Base-by-base conservation (phyloP, 2,113 vertebrate species). In the Macrotis lagotis region DNA sequence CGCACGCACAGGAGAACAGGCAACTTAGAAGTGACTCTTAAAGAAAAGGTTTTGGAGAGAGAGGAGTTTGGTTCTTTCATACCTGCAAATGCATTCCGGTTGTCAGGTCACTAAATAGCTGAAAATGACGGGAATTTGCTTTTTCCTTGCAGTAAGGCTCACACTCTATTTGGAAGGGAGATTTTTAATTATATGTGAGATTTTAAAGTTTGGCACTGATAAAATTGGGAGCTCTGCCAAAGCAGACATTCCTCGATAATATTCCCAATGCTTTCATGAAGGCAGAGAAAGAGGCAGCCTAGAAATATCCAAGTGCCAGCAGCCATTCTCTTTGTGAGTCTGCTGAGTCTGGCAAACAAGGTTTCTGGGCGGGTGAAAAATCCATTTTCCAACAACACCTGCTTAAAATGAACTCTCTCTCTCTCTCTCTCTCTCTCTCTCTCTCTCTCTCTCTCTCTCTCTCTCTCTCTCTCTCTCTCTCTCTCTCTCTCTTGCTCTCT, bases 161-260 rank as follows among this genome's bases (percentile, higher is more conserved):
- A 55, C 9, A 25, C 24, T 47, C 16, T 6, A 4, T 11, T 0
- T 22, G n/a, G 49, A 93, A 95, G 52, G 31, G 94, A 97, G 96
- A 93, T 91, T 28, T 83, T 95, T 95, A 96, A 95, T 97, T 97
- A 94, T 94, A 31, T 51, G 51, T 28, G 49, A 3, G 83, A 28
- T 92, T 92, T 31, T 24, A 50, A 97, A 97, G 93, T 90, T 50
- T 48, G 91, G 51, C 12, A 59, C 59, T 28, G 48, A 96, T 48
- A 50, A 55, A n/a, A 92, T 97, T 93, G 96, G 92, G 96, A 96
- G 92, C 91, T 26, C 91, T 96, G 94, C 48, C 94, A 97, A 1
- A 95, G 14, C n/a, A 83, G 66, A 83, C 66, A 55, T 96, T 91
- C 90, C 37, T 94, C 96, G 97, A 95, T 94, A 95, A 96, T 97